Evolutionary conservation across 2,888 invertebrate species (phyloP).

Genomic region (Oasisia sp.): DNA sequence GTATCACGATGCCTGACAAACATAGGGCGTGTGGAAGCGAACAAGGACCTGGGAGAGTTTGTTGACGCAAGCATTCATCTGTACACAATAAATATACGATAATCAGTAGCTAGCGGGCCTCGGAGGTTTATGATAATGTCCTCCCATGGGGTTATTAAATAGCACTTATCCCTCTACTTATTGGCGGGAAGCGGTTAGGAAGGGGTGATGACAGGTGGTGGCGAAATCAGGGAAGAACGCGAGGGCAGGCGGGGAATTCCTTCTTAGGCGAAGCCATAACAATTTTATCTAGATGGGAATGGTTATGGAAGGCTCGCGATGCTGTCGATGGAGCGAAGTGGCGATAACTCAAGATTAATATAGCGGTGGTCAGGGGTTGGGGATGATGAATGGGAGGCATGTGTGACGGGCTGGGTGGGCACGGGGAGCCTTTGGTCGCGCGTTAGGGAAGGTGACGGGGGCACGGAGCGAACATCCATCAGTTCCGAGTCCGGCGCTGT

Average conservation of each 20-base stretch:
- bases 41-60: background rate
- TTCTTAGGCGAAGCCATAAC: background rate
- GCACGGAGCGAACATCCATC: background rate
- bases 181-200: background rate
- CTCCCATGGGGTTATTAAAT: background rate
- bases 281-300: conserved; percentile 6
- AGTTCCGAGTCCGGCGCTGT: background rate
- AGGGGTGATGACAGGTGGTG: conserved; percentile 6
- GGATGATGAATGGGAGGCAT: conserved; percentile 7
- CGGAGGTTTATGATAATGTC: background rate
- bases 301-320: background rate
- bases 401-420: background rate
- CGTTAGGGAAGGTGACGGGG: background rate
- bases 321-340: background rate
- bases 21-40: background rate
- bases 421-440: background rate
- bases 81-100: background rate
- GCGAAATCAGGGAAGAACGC: background rate
- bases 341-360: conserved; percentile 12
- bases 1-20: background rate
- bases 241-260: background rate
- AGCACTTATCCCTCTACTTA: background rate
- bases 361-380: background rate
- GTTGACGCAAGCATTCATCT: background rate
- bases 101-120: background rate